These are phyloP conservation scores for Grammomys surdaster DNA, from an alignment of 2,113 vertebrate species.

Conservation along the genomic window DNA sequence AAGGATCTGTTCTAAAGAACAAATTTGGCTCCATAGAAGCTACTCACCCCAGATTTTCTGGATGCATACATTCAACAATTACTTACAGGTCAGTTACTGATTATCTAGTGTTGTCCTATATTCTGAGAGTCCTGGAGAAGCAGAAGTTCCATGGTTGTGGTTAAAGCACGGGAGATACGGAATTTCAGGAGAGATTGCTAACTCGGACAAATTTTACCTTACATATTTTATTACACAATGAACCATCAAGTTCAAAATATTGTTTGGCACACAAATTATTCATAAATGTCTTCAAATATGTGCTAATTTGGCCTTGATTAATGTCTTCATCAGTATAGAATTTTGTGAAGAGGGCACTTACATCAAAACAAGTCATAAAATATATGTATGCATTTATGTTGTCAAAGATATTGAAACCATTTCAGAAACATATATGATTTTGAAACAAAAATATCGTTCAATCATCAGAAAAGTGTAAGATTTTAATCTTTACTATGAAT, in stretches of 20 bases:
- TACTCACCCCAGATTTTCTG: neutral
- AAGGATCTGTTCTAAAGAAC: neutral
- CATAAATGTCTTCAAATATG: neutral
- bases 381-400: neutral
- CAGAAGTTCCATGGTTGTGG: neutral
- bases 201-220: neutral
- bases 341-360: neutral
- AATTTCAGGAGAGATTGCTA: neutral
- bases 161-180: neutral
- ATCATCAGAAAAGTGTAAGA: neutral
- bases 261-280: neutral
- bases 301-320: neutral
- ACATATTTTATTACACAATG: neutral
- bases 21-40: neutral
- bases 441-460: slow-evolving; percentile 5
- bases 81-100: neutral
- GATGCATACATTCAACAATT: neutral
- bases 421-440: neutral
- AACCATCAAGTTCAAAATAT: neutral
- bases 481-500: neutral
- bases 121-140: neutral
- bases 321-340: neutral
- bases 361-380: neutral
- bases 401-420: neutral
- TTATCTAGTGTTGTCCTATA: neutral